Evolutionary conservation across 2,113 vertebrate genomes (phyloP), one percentile per base, ranked within the genome.

Genomic region (Phaethornis superciliosus): DNA sequence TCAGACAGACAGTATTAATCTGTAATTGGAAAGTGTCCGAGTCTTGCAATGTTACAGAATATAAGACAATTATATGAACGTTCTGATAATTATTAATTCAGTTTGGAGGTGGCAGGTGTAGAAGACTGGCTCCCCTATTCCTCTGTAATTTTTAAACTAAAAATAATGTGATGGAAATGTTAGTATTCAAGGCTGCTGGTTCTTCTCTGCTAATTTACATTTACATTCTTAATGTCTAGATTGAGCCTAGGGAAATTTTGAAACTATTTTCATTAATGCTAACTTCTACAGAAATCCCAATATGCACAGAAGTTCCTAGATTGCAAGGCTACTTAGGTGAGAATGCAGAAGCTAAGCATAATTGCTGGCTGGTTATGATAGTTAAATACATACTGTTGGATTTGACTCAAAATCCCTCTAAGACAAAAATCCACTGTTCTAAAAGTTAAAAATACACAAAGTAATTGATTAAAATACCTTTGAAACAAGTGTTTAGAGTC

Each of bases 131-230:
- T 96, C 84, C 83, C 67, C 81, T 65, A 91, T 94, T 94, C 93
- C 91, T 80, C 21, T 12, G 56, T 91, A 93, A 85, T 83, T 91
- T 95, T 97, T 96, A 71, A 97, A 96, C 93, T 94, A 87, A 90
- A 93, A 96, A 80, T 88, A 96, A 89, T 84, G n/a, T 89, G 71
- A 95, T 68, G 59, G 82, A 93, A 97, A 81, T 85, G 86, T 97
- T 98, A 89, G 95, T 96, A 98, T 98, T 97, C 97, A 96, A 69
- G 90, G 79, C 97, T 95, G 89, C 90, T 95, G 79, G 87, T 96
- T 96, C 94, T 95, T 96, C 95, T 94, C 91, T 97, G 93, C 96
- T 98, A 98, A 98, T 98, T 98, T 98, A 97, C 97, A 98, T 98
- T 98, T 98, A 97, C 97, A 98, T 97, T 97, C 96, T 97, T 98